Evolutionary conservation across 2,113 vertebrate species (phyloP).

Genomic region (Pipra filicauda): DNA sequence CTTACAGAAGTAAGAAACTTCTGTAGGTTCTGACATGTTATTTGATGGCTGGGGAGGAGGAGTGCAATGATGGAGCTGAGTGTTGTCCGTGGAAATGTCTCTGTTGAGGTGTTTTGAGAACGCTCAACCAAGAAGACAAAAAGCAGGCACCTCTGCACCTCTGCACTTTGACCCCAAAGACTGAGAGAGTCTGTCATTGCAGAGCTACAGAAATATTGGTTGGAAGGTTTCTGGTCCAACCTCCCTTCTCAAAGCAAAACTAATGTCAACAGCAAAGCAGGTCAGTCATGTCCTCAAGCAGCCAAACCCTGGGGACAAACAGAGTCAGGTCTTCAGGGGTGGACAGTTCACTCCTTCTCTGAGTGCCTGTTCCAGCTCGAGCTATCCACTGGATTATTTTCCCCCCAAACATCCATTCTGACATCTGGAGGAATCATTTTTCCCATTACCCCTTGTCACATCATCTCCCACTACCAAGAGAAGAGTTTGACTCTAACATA

Average conservation of each 20-base stretch:
- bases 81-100: background rate
- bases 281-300: background rate
- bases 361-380: background rate
- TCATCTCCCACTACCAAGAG: background rate
- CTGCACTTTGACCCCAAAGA: background rate
- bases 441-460: background rate
- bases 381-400: accelerated
- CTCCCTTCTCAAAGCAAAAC: background rate
- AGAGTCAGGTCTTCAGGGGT: background rate
- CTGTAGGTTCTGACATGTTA: background rate
- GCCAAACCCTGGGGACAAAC: background rate
- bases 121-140: background rate
- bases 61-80: background rate
- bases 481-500: background rate
- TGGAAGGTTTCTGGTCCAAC: background rate
- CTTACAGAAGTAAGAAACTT: background rate
- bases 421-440: background rate
- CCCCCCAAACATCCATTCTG: background rate
- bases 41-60: background rate
- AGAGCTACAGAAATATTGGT: background rate
- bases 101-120: background rate
- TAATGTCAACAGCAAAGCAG: background rate
- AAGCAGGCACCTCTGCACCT: background rate
- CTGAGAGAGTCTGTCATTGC: background rate
- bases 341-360: background rate